Percentiles rank a stretch among this genome's conserved stretches.
Conservation (phyloP, 2,888 invertebrate genomes). For the Pherbina coryleti region DNA sequence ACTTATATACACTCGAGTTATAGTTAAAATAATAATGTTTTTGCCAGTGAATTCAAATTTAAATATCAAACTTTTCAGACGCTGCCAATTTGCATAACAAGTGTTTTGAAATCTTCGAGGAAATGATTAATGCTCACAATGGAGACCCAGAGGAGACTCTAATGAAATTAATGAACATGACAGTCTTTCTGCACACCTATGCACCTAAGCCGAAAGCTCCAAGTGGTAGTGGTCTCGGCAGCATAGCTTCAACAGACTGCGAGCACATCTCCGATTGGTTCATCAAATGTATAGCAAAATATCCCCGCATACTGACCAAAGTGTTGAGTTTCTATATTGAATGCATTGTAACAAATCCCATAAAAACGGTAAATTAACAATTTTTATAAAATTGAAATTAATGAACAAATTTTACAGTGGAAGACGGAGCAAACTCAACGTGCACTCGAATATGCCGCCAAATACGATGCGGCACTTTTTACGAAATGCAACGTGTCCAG, state of each 20-base stretch:
- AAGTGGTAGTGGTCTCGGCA: constrained; percentile 13
- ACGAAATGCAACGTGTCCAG: constrained; percentile 67
- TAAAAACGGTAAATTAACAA: constrained; percentile 53
- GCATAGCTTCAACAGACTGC: constrained; percentile 48
- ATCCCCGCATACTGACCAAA: constrained; percentile 60
- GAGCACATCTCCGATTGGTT: constrained; percentile 69
- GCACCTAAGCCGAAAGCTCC: constrained; percentile 53
- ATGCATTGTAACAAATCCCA: constrained; percentile 63
- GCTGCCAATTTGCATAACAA: constrained; percentile 61
- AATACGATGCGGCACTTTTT: constrained; percentile 67
- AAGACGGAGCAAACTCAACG: constrained; percentile 60
- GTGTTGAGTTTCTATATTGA: constrained; percentile 63
- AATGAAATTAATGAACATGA: constrained; percentile 63
- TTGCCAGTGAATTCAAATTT: neutral
- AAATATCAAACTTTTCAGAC: constrained; percentile 51
- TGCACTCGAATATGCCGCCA: constrained; percentile 66
- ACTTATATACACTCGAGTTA: too few relatives aligned
- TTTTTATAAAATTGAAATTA: neutral
- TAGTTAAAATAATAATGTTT: neutral
- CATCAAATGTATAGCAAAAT: constrained; percentile 62
- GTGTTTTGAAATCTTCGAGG: constrained; percentile 65
- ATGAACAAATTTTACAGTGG: constrained; percentile 54
- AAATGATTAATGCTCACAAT: constrained; percentile 65
- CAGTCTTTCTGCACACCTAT: constrained; percentile 62
- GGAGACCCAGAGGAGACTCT: constrained; percentile 66